These are phyloP conservation scores for Drosophila nigritarsus DNA, from an alignment of 2,888 invertebrate genomes.

Conservation along the genomic window DNA sequence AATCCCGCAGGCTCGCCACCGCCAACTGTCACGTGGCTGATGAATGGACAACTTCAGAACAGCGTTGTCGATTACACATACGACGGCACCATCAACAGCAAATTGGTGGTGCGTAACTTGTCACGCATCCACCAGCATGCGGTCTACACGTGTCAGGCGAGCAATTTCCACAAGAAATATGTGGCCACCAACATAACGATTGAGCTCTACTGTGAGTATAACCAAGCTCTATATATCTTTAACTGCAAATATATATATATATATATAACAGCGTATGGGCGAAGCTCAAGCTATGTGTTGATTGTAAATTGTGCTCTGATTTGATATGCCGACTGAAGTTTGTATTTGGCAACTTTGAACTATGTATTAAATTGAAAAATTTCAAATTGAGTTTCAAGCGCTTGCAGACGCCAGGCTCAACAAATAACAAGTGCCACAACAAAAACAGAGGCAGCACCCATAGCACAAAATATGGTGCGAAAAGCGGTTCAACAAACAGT, in stretches of 20 bases:
- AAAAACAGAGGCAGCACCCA: slow-evolving; percentile 14
- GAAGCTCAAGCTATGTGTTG: neutral
- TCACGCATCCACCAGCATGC: slow-evolving; percentile 90
- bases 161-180: slow-evolving; percentile 88
- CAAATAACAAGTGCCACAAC: slow-evolving; percentile 6
- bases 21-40: slow-evolving; percentile 91
- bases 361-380: slow-evolving; percentile 30
- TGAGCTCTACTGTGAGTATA: slow-evolving; percentile 90
- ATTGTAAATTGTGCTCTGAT: slow-evolving; percentile 11
- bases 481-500: slow-evolving; percentile 63
- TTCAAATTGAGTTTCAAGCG: slow-evolving; percentile 52
- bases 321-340: slow-evolving; percentile 10
- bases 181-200: slow-evolving; percentile 89
- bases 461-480: slow-evolving; percentile 58
- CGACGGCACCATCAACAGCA: slow-evolving; percentile 87
- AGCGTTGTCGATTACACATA: slow-evolving; percentile 85
- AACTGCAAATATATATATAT: neutral
- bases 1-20: slow-evolving; percentile 88
- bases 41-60: slow-evolving; percentile 87
- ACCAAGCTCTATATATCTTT: neutral
- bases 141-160: slow-evolving; percentile 91
- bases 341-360: slow-evolving; percentile 20
- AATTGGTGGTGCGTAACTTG: slow-evolving; percentile 87
- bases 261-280: neutral
- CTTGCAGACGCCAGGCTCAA: slow-evolving; percentile 13